These are phyloP conservation scores for Himalopsyche tibetana DNA, from an alignment of 2,888 invertebrate species.

Conservation along the genomic window DNA sequence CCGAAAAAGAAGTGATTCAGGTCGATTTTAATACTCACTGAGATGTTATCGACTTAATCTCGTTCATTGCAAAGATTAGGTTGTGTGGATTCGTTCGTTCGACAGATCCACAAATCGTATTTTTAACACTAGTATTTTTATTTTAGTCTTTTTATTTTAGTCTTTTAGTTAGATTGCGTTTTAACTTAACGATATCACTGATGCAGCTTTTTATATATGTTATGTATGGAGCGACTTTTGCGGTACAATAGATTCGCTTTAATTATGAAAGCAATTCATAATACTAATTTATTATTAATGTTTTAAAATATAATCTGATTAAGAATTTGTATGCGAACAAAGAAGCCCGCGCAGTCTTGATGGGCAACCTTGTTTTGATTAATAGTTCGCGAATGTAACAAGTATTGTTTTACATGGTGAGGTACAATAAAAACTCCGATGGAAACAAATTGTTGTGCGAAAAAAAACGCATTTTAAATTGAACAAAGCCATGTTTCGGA, in stretches of 20 bases:
- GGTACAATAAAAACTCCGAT: neutral
- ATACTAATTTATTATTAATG: slow-evolving; percentile 22
- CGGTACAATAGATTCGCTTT: neutral
- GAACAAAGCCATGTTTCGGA: slow-evolving; percentile 26
- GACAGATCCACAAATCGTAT: too few relatives aligned
- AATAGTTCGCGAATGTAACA: neutral
- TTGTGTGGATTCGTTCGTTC: too few relatives aligned
- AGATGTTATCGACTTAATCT: too few relatives aligned
- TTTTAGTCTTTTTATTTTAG: too few relatives aligned
- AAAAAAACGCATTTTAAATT: slow-evolving; percentile 12
- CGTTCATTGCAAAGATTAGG: too few relatives aligned
- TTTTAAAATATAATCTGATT: neutral
- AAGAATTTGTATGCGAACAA: neutral
- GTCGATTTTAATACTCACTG: too few relatives aligned
- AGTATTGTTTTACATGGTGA: slow-evolving; percentile 4
- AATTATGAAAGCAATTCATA: neutral
- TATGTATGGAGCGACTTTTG: neutral
- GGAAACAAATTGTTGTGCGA: neutral
- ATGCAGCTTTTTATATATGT: too few relatives aligned
- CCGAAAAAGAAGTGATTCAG: too few relatives aligned
- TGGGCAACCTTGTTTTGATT: slow-evolving; percentile 27
- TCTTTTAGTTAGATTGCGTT: too few relatives aligned
- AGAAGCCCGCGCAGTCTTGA: neutral
- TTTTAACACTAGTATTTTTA: too few relatives aligned
- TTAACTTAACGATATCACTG: too few relatives aligned